Percentiles rank a stretch among this genome's conserved stretches.
Conservation (phyloP, 1,140 invertebrate genomes). For the Stegodyphus mimosarum region DNA sequence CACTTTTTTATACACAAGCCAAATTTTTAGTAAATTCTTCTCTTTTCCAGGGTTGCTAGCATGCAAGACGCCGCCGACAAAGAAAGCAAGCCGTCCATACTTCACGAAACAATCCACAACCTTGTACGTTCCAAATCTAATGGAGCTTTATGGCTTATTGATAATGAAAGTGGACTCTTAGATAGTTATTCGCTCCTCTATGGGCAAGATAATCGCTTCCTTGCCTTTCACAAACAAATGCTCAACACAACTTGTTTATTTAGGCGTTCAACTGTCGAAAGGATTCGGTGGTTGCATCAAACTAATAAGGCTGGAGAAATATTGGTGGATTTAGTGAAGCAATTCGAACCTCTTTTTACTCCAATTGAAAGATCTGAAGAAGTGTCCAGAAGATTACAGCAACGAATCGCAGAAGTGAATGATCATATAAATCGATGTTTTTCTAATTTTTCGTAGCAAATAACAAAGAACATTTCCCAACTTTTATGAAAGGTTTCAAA, state of each 20-base stretch:
- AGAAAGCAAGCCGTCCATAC: constrained; percentile 66
- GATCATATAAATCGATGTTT: constrained; percentile 12
- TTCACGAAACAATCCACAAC: constrained; percentile 69
- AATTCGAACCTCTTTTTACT: constrained; percentile 62
- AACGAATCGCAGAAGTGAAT: constrained; percentile 34
- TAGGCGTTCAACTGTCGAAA: constrained; percentile 65
- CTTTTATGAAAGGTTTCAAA: too few species aligned
- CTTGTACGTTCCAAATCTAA: constrained; percentile 65
- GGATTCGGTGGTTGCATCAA: constrained; percentile 61
- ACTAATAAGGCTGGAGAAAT: constrained; percentile 44
- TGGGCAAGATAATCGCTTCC: constrained; percentile 63
- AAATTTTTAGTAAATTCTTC: neutral
- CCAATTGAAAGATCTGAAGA: constrained; percentile 16
- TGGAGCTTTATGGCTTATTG: constrained; percentile 68
- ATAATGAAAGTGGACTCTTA: constrained; percentile 70
- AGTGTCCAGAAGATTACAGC: constrained; percentile 25
- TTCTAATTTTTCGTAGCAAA: neutral
- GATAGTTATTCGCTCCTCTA: constrained; percentile 69
- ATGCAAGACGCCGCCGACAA: constrained; percentile 69
- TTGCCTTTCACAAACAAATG: constrained; percentile 67
- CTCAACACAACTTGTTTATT: constrained; percentile 68
- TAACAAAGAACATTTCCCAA: too few species aligned
- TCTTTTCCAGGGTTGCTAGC: constrained; percentile 67
- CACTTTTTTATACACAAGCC: too few species aligned
- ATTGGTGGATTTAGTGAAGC: constrained; percentile 58